These are phyloP conservation scores for Trogon melanurus DNA, from an alignment of 2,113 vertebrate species.

Conservation along the genomic window DNA sequence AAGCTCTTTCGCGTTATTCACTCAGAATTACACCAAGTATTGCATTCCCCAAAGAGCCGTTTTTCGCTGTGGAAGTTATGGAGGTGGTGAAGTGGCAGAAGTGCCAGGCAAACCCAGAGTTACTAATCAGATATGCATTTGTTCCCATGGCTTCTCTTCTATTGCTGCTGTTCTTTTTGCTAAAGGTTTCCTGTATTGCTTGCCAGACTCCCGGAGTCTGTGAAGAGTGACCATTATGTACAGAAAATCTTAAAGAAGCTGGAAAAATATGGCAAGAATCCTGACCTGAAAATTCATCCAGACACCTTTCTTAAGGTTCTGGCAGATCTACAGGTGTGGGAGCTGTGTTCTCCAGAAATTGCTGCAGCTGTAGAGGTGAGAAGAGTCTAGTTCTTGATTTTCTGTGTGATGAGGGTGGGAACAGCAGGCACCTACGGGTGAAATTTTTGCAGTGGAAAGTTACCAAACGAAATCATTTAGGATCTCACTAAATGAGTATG, in stretches of 20 bases:
- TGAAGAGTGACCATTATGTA: constrained; percentile 66
- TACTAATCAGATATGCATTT: background rate
- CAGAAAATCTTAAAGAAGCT: constrained; percentile 75
- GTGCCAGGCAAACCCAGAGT: background rate
- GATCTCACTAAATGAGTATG: background rate
- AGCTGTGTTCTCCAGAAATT: constrained; percentile 80
- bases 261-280: constrained; percentile 70
- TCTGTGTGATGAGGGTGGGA: background rate
- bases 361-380: constrained; percentile 80
- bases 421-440: background rate
- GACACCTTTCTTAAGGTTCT: constrained; percentile 76
- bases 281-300: constrained; percentile 70
- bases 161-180: background rate
- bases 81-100: background rate
- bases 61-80: background rate
- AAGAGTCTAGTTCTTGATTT: background rate
- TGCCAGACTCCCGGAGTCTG: constrained; percentile 67
- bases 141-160: background rate
- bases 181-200: constrained; percentile 78
- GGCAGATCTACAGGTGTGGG: constrained; percentile 74
- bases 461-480: background rate
- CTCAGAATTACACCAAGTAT: background rate
- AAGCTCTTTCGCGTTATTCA: background rate
- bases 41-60: background rate
- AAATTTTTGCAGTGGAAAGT: background rate